Base-by-base conservation (phyloP, 2,888 invertebrate species). In the Dyspetes luteomarginatus region DNA sequence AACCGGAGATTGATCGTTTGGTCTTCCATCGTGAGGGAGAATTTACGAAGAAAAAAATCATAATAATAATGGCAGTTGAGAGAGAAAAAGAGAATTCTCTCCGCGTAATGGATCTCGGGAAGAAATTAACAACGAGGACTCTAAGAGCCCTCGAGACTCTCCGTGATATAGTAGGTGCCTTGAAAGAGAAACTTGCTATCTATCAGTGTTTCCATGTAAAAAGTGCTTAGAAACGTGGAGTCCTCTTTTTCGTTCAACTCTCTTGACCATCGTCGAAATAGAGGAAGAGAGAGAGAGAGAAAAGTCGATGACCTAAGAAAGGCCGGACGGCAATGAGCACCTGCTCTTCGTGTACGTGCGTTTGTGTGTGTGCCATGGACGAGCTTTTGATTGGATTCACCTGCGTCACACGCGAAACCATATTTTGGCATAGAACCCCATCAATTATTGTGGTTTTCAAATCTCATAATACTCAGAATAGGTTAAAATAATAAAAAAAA, bases 381-480 rank as follows among this genome's bases (percentile, higher is more conserved):
- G 81, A 81, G 78, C 82, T 85, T 85, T 82, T 84, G 85, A 87
- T 87, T 87, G 86, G 85, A 85, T 87, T 78, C 88, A 88, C 87
- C 88, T 88, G 88, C 88, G 82, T 74, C 73, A 82, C 73, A 55
- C 56, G 56, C 65, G 68, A 75, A 79, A 77, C 58, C 36, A 52
- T 65, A 64, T 50, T 9, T 60, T 62, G 19, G 58, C 74, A 62
- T n/a, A 24, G 41, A n/a, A n/a, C n/a, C n/a, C 65, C 41, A 60
- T 77, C 71, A 55, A 69, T 48, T 56, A 62, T 58, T 68, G 48
- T 55, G 65, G 55, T 69, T 67, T 74, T 41, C 28, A 65, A 78
- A 73, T 74, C 7, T 26, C 67, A 50, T 62, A 48, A 64, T 62
- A 26, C 71, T 41, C 74, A 26, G 43, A 28, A 43, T 62, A 7